Evolutionary conservation across 35 echinoderm and acorn worm species (phyloP).

Genomic region (Stichopus chloronotus): DNA sequence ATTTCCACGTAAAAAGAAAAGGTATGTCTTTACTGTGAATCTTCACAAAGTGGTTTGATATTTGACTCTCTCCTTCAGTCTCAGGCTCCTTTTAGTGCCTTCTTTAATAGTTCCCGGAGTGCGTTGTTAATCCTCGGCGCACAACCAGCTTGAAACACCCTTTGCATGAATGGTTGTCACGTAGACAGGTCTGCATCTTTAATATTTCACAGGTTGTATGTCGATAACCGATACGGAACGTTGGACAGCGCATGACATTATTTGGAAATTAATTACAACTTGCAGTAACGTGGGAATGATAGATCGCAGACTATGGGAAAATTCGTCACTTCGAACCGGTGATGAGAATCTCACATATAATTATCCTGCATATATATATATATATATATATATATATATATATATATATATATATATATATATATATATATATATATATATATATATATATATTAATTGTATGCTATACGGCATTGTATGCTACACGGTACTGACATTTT

Average conservation of each 20-base stretch:
- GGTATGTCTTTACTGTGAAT: too few relatives aligned
- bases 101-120: too few relatives aligned
- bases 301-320: neutral
- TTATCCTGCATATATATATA: neutral
- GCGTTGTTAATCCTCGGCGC: too few relatives aligned
- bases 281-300: conserved; percentile 19
- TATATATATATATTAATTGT: neutral
- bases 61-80: too few relatives aligned
- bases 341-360: neutral
- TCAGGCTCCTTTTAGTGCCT: too few relatives aligned
- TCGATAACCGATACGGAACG: conserved; percentile 17
- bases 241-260: conserved; percentile 19
- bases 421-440: neutral
- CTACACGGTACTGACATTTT: too few relatives aligned
- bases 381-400: neutral
- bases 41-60: too few relatives aligned
- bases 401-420: neutral
- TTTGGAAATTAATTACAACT: conserved; percentile 21
- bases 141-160: neutral
- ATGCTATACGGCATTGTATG: too few relatives aligned
- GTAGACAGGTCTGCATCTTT: neutral
- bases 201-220: conserved; percentile 12
- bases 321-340: neutral
- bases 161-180: conserved; percentile 8
- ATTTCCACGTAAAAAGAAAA: too few relatives aligned